Conservation (phyloP, 1,140 invertebrate species). For the Cydia pomonella region DNA sequence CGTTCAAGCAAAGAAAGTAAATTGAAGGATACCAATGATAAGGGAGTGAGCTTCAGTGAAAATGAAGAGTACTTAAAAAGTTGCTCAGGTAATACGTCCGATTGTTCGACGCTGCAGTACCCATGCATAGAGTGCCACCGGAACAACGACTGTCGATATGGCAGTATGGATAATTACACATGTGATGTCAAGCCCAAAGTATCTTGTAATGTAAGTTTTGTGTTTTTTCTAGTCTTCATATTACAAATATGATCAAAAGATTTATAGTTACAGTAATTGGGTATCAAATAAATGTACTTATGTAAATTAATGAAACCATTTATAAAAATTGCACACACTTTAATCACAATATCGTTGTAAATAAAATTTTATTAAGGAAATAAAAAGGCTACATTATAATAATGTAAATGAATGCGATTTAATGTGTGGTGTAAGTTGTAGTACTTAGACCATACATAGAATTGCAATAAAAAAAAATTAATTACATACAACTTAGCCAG, state of each 20-base stretch:
- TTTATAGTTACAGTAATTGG: too few relatives aligned
- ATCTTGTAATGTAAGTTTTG: constrained; percentile 77
- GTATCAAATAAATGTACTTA: too few relatives aligned
- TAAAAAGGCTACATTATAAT: too few relatives aligned
- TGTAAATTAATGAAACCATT: too few relatives aligned
- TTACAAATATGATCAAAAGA: too few relatives aligned
- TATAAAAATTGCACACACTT: too few relatives aligned
- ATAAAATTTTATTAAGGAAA: too few relatives aligned
- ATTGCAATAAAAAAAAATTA: too few relatives aligned
- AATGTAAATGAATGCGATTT: too few relatives aligned
- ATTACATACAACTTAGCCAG: not conserved
- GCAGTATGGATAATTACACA: constrained; percentile 77
- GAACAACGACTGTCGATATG: constrained; percentile 82
- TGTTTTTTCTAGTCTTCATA: too few relatives aligned
- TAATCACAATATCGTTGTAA: too few relatives aligned
- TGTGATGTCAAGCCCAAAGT: constrained; percentile 79
- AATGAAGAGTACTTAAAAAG: constrained; percentile 71
- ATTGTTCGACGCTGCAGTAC: constrained; percentile 79
- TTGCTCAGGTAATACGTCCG: constrained; percentile 60
- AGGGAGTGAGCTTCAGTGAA: constrained; percentile 62
- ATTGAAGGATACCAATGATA: constrained; percentile 53
- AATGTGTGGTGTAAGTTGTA: constrained; percentile 51
- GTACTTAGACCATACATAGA: constrained; percentile 18
- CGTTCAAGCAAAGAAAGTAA: constrained; percentile 66
- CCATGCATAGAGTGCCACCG: constrained; percentile 82